Conservation (phyloP, 2,888 invertebrate species). For the Acleris cristana region DNA sequence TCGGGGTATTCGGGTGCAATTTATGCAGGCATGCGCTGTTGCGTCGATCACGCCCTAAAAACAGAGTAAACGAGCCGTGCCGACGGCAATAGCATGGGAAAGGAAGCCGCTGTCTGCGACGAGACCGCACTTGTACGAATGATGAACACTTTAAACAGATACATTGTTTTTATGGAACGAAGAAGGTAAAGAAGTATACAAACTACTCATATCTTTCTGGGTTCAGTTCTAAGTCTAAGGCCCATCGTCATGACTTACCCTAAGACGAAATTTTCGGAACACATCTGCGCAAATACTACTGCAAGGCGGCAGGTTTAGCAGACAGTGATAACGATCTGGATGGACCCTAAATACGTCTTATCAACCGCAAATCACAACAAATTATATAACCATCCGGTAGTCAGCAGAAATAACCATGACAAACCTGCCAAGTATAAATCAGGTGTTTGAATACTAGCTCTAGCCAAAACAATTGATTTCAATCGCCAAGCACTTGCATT, state of each 20-base stretch:
- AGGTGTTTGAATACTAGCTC: conserved; percentile 6
- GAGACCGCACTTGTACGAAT: conserved; percentile 54
- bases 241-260: no score
- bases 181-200: no score
- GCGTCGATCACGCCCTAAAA: conserved; percentile 79
- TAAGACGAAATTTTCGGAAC: no score
- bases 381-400: not conserved
- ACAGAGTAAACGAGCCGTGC: conserved; percentile 71
- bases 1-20: conserved; percentile 65
- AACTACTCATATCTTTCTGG: no score
- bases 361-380: no score
- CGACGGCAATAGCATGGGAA: conserved; percentile 65
- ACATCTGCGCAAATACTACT: no score
- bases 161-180: not conserved
- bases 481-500: conserved; percentile 26
- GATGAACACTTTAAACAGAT: conserved; percentile 38
- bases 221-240: no score
- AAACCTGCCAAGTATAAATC: conserved; percentile 11
- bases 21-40: conserved; percentile 78
- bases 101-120: conserved; percentile 63
- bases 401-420: not conserved
- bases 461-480: conserved; percentile 28
- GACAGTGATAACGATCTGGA: no score
- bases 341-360: no score
- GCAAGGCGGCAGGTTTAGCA: no score